Evolutionary conservation across 1,140 invertebrate genomes (phyloP).

Genomic region (Sitodiplosis mosellana): DNA sequence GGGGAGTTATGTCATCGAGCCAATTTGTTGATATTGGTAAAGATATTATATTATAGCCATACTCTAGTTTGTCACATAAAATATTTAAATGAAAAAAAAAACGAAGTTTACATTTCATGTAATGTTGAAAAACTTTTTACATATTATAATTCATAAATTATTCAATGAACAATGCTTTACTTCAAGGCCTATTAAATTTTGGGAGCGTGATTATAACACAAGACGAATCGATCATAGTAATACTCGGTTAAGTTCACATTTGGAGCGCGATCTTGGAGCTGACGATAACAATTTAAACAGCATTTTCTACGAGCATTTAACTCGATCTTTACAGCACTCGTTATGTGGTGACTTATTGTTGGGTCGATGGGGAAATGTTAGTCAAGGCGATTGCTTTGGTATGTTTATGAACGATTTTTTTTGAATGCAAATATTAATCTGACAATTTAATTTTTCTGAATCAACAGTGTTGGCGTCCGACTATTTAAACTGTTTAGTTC

Average conservation of each 20-base stretch:
- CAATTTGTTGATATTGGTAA: too few species aligned
- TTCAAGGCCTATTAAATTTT: slow-evolving; percentile 98
- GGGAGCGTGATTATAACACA: slow-evolving; percentile 97
- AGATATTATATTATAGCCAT: too few species aligned
- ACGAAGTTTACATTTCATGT: too few species aligned
- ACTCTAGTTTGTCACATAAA: too few species aligned
- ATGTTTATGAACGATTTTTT: not conserved
- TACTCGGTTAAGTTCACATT: slow-evolving; percentile 81
- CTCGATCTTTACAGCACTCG: slow-evolving; percentile 87
- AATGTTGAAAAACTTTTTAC: too few species aligned
- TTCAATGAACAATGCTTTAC: too few species aligned
- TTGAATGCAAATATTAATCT: slow-evolving; percentile 1
- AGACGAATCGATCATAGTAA: slow-evolving; percentile 94
- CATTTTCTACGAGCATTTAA: slow-evolving; percentile 98
- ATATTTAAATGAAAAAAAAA: too few species aligned
- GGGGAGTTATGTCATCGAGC: too few species aligned
- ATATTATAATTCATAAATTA: too few species aligned
- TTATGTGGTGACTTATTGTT: slow-evolving; percentile 86
- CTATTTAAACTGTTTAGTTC: slow-evolving; percentile 93
- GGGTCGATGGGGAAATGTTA: slow-evolving; percentile 80
- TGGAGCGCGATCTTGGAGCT: slow-evolving; percentile 86
- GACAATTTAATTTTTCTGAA: not conserved
- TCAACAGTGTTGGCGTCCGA: slow-evolving; percentile 77
- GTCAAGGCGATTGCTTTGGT: slow-evolving; percentile 89
- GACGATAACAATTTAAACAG: slow-evolving; percentile 99